Percentiles rank a stretch among this genome's conserved stretches.
Conservation (phyloP, 2,797 vertebrate genomes). For the Anomalospiza imberbis region DNA sequence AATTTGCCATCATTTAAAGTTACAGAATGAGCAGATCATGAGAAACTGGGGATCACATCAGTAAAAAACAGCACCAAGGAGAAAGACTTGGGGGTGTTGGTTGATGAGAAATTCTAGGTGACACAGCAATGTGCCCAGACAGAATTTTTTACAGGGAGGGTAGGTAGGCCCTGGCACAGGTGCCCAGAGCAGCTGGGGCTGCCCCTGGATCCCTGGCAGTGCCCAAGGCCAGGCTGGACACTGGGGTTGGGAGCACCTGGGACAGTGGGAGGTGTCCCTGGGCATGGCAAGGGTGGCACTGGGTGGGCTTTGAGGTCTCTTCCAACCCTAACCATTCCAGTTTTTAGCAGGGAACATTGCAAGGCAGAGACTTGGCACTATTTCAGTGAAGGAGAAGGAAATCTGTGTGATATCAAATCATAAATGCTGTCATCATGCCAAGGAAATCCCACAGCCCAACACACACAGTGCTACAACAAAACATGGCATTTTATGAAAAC, state of each 20-base stretch:
- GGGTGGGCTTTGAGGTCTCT: fast-evolving
- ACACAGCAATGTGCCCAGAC: background rate
- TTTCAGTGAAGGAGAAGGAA: background rate
- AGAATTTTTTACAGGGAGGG: fast-evolving
- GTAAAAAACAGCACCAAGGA: background rate
- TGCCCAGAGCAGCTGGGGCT: background rate
- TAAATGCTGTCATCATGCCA: background rate
- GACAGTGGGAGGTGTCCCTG: background rate
- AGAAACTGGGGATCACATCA: background rate
- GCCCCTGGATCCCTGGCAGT: background rate
- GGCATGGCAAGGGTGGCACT: background rate
- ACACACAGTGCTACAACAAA: background rate
- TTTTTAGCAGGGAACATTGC: background rate
- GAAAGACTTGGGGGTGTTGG: background rate
- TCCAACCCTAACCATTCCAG: background rate
- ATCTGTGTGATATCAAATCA: background rate
- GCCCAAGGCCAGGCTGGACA: background rate
- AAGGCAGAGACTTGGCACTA: background rate
- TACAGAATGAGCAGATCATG: background rate
- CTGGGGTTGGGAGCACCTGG: background rate
- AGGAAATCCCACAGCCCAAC: background rate
- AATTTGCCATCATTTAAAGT: background rate
- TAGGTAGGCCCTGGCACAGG: background rate
- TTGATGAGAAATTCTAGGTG: background rate
- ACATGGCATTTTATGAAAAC: background rate